Base-by-base conservation (phyloP, 2,888 invertebrate species). In the Schizotus pectinicornis region DNA sequence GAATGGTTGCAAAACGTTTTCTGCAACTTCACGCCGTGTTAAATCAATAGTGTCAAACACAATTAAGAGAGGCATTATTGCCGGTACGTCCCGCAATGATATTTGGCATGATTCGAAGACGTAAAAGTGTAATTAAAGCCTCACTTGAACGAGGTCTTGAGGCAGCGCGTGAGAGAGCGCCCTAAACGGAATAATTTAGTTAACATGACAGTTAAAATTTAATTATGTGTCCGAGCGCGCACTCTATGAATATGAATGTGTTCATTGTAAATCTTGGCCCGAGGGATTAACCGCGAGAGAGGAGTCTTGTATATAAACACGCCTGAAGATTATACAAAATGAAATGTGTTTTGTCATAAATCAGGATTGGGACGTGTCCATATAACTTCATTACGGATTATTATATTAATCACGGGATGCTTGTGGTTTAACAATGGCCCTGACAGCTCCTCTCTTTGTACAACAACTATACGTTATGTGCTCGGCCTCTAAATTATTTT, bases 361-460 rank as follows among this genome's bases (percentile, higher is more conserved):
- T 78, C 76, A 76, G 76, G 75, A 74, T 75, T 76, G 74, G 73
- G 68, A 74, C 75, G 75, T 75, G 76, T 75, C 74, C 74, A 71
- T 77, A 78, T 78, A 77, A 79, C 79, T 79, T 79, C 79, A 79
- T 79, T 79, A 79, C 72, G 74, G 77, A 77, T 75, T 77, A 78
- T 78, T 75, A 76, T 76, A 79, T 79, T 79, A 79, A 79, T 79
- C 79, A 79, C 70, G 62, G 67, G 68, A 67, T 69, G 72, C 73
- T 77, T 77, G 75, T 74, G 72, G 73, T 65, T 58, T 62, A 65
- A 76, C 75, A 74, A 75, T 73, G 56, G 60, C 58, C 56, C 53
- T 70, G 71, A 72, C 71, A 72, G 72, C 66, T 66, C 56, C 62
- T 63, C 65, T 64, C 64, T 67, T 62, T 61, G 62, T 65, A 55